Evolutionary conservation across 1,140 invertebrate genomes (phyloP).

Genomic region (Ooceraea biroi): DNA sequence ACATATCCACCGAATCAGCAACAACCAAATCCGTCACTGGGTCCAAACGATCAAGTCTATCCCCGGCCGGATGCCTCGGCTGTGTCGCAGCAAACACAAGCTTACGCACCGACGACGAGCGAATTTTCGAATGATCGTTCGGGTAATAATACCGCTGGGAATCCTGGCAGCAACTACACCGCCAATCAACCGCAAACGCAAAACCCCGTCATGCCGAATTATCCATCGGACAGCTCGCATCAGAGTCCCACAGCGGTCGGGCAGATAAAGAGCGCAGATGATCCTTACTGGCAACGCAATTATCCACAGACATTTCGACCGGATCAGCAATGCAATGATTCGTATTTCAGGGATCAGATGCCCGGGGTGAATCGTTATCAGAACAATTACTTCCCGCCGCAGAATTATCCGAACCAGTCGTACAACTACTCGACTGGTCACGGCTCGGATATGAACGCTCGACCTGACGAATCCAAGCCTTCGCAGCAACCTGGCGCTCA

Average conservation of each 20-base stretch:
- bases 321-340: constrained; percentile 80
- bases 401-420: constrained; percentile 81
- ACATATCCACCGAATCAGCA: constrained; percentile 74
- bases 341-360: constrained; percentile 79
- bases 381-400: constrained; percentile 80
- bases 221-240: constrained; percentile 67
- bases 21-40: constrained; percentile 61
- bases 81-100: constrained; percentile 70
- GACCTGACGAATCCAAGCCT: constrained; percentile 68
- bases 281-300: constrained; percentile 83
- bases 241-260: constrained; percentile 65
- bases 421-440: constrained; percentile 77
- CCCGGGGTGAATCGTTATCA: constrained; percentile 78
- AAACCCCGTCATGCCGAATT: constrained; percentile 70
- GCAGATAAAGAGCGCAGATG: constrained; percentile 76
- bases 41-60: constrained; percentile 78
- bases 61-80: constrained; percentile 71
- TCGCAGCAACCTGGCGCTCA: constrained; percentile 58
- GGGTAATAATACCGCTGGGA: constrained; percentile 64
- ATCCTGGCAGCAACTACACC: constrained; percentile 72
- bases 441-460: constrained; percentile 63
- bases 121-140: constrained; percentile 76
- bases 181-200: constrained; percentile 74
- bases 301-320: constrained; percentile 78
- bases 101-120: constrained; percentile 70